A percentile compares a stretch with the other conserved stretches of the same genome.
These are phyloP conservation scores for Mesochorus sp. DNA, from an alignment of 2,888 invertebrate genomes.

Conservation along the genomic window DNA sequence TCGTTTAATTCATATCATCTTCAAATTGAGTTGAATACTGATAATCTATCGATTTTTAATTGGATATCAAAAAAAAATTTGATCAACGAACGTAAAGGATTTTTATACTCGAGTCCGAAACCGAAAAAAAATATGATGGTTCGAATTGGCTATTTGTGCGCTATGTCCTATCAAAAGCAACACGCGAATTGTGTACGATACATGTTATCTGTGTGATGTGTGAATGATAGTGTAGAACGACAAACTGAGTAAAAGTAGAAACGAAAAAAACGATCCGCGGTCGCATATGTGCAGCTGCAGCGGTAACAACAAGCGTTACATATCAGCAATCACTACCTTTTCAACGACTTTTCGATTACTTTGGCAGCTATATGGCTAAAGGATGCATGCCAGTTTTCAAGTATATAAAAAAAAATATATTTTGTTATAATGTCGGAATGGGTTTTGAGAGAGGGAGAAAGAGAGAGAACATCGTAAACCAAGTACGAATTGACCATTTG, in stretches of 20 bases:
- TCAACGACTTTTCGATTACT: constrained; percentile 60
- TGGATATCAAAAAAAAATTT: background rate
- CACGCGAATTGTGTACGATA: constrained; percentile 59
- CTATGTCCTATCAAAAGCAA: constrained; percentile 57
- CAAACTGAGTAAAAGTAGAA: background rate
- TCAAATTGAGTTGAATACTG: no score
- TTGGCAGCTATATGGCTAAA: constrained; percentile 33
- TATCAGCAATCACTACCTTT: constrained; percentile 59
- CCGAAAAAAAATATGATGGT: constrained; percentile 43
- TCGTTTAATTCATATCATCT: no score
- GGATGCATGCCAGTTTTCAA: constrained; percentile 33
- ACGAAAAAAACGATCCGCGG: background rate
- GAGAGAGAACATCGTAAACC: constrained; percentile 30
- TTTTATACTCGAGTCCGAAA: background rate
- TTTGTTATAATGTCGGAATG: no score
- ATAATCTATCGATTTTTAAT: constrained; percentile 41
- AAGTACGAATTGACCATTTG: constrained; percentile 34
- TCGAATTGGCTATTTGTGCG: constrained; percentile 1
- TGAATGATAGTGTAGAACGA: constrained; percentile 57
- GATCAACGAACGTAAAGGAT: background rate
- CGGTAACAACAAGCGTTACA: constrained; percentile 37
- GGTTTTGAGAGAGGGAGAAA: background rate
- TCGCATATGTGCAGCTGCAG: constrained; percentile 12
- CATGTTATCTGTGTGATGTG: constrained; percentile 58
- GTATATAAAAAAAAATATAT: constrained; percentile 23